A percentile compares a stretch with the other conserved stretches of the same genome.
Conservation (phyloP, 2,797 vertebrate genomes). For the Acanthiza pusilla region DNA sequence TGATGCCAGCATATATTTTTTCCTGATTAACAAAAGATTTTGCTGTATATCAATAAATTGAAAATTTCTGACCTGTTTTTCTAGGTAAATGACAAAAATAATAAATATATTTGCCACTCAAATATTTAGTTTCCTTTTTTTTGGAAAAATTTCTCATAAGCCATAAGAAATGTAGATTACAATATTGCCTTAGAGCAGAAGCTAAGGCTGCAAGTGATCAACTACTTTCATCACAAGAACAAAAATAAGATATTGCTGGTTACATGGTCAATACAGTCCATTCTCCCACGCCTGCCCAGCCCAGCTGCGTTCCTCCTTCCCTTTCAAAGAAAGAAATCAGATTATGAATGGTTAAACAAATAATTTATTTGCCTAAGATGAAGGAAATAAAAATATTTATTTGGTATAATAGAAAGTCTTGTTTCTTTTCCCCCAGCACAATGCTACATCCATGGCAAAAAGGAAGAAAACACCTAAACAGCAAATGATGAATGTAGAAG, state of each 20-base stretch:
- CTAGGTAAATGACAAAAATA: not conserved
- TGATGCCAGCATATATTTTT: not conserved
- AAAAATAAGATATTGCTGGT: not conserved
- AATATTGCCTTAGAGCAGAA: not conserved
- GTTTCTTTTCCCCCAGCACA: not conserved
- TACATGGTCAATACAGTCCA: not conserved
- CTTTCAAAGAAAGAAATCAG: not conserved
- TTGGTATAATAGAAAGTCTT: not conserved
- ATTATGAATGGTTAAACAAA: not conserved
- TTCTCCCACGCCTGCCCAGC: not conserved
- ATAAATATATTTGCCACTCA: not conserved
- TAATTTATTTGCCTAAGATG: not conserved
- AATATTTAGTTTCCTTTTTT: not conserved
- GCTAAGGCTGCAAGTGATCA: not conserved
- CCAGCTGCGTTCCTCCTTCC: not conserved
- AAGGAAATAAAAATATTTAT: not conserved
- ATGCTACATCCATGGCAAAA: not conserved
- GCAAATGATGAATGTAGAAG: not conserved
- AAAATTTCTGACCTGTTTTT: not conserved
- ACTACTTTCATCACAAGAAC: not conserved
- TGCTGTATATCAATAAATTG: not conserved
- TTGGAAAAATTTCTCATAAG: not conserved
- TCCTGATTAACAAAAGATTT: not conserved
- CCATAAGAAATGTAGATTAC: not conserved
- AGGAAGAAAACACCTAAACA: not conserved